Evolutionary conservation across 2,888 invertebrate species (phyloP).

Genomic region (Syritta pipiens): DNA sequence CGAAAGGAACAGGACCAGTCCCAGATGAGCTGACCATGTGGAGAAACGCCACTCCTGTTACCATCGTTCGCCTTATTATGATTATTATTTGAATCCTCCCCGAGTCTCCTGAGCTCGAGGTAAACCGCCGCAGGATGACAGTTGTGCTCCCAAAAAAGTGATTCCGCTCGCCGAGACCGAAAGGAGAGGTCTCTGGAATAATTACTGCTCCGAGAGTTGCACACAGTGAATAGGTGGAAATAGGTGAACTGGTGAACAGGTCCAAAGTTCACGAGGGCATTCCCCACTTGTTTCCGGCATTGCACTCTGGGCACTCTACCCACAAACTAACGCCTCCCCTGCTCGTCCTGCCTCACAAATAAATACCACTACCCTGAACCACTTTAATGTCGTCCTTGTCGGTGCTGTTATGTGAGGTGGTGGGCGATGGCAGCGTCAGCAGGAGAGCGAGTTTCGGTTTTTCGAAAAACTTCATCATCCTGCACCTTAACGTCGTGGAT

Average conservation of each 20-base stretch:
- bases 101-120: conserved; percentile 26
- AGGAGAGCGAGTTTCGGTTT: conserved; percentile 26
- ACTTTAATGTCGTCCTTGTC: conserved; percentile 28
- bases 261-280: conserved; percentile 39
- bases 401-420: neutral
- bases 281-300: conserved; percentile 49
- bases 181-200: conserved; percentile 25
- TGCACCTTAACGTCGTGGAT: neutral
- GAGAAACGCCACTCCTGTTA: conserved; percentile 4
- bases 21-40: conserved; percentile 32
- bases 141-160: neutral
- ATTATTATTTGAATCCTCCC: conserved; percentile 62
- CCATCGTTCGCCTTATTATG: conserved; percentile 23
- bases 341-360: conserved; percentile 11
- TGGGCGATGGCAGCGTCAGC: conserved; percentile 22
- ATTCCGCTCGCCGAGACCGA: neutral
- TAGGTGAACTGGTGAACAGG: conserved; percentile 38
- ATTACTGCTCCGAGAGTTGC: conserved; percentile 43
- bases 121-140: neutral
- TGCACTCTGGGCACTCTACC: conserved; percentile 58
- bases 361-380: conserved; percentile 23
- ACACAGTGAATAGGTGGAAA: conserved; percentile 20
- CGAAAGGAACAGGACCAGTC: neutral
- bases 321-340: conserved; percentile 22
- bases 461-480: conserved; percentile 37